Evolutionary conservation across 1,140 invertebrate genomes (phyloP), one percentile per base, ranked within the genome.

Genomic region (Chironomus striatipennis): DNA sequence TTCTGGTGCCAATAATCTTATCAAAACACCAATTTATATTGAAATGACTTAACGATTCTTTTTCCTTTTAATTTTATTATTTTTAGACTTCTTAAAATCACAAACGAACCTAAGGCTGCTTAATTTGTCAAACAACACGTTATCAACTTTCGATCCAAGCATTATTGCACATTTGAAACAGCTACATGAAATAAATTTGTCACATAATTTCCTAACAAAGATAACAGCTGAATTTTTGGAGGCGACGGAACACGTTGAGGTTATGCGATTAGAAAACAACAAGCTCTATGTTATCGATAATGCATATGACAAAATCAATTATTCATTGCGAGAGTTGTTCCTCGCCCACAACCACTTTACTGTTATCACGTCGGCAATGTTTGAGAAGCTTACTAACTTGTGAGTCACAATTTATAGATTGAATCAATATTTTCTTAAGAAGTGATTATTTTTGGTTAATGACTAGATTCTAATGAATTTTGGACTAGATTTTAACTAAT

Each of bases 271-370:
- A 0, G 74, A 70, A 17, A 17, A 24, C n/a, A 74, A 74, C 70
- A 7, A 17, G 8, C 15, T 74, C 12, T 70, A 64, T 47, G 12
- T 21, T 15, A 70, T 74, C 65, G 65, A 70, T 74, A 21, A 18
- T 21, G 47, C 10, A 15, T 15, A 6, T 8, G 24, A 72, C 43
- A 34, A 43, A 74, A 42, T 43, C 15, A 15, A 43, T 18, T 21
- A 34, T 18, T 5, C 2, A 74, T 67, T 74, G 42, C 64, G 42
- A 20, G 70, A 67, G 15, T 7, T 74, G 20, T 34, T 12, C 18
- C 17, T 74, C 12, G 24, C 74, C 1, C 4, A 65, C 9, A 74
- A 74, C 34, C 64, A 74, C 17, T 43, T 74, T 12, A 70, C 64
- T 8, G 5, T 74, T 18, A 43, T 74, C 15, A 64, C 64, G 5